phyloP scores from a whole-genome alignment of 2,888 invertebrate species.

The Ectobius pallidus region DNA sequence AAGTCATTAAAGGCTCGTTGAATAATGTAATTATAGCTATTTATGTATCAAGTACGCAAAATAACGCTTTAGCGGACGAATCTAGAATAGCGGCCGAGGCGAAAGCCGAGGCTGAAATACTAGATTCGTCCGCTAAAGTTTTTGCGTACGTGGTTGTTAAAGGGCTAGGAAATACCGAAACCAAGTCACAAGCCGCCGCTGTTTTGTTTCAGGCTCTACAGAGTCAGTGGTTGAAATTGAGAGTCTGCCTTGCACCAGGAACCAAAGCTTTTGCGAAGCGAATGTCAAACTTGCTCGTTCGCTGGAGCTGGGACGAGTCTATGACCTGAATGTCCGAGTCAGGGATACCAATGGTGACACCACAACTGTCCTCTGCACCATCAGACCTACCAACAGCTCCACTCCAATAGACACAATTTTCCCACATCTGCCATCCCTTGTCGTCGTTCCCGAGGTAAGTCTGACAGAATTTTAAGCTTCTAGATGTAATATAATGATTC shows the following conservation, averaged over 20 bases:
- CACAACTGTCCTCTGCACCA: constrained; percentile 76
- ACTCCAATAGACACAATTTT: constrained; percentile 58
- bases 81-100: no score
- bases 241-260: constrained; percentile 81
- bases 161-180: no score
- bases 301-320: constrained; percentile 80
- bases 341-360: constrained; percentile 79
- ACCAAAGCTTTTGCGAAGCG: constrained; percentile 88
- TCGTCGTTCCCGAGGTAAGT: constrained; percentile 76
- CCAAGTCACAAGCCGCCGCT: no score
- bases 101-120: no score
- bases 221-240: constrained; percentile 79
- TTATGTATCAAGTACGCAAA: no score
- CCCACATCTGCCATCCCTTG: constrained; percentile 78
- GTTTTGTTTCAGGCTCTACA: background rate
- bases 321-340: constrained; percentile 68
- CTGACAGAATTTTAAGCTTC: no score
- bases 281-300: constrained; percentile 80
- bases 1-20: no score
- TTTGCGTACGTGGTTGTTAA: no score
- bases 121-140: no score
- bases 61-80: no score
- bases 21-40: no score
- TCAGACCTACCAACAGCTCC: constrained; percentile 83
- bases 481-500: no score